Conservation (phyloP, 2,888 invertebrate species). For the Chaitophorus viminalis region DNA sequence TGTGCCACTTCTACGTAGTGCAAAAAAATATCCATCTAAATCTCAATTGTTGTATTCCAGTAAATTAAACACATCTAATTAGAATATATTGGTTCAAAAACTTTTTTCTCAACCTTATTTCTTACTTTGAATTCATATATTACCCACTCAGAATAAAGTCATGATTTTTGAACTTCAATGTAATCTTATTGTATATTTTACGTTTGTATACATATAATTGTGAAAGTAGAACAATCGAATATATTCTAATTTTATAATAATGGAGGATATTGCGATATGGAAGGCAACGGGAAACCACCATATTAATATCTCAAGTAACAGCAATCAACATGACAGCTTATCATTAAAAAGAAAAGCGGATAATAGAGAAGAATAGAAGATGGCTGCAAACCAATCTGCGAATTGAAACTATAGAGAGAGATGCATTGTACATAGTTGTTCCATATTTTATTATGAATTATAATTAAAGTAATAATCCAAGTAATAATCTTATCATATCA, state of each 20-base stretch:
- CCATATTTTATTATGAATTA: not conserved
- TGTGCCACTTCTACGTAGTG: too few relatives aligned
- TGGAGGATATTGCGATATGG: too few relatives aligned
- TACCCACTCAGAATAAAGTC: not conserved
- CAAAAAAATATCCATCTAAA: not conserved
- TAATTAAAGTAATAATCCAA: not conserved
- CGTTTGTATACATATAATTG: not conserved
- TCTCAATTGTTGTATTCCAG: not conserved
- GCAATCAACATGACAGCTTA: too few relatives aligned
- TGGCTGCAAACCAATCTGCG: too few relatives aligned
- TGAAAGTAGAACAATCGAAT: slow-evolving; percentile 44
- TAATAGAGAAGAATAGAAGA: too few relatives aligned
- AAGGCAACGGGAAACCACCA: too few relatives aligned
- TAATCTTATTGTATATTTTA: not conserved
- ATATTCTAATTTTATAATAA: slow-evolving; percentile 24
- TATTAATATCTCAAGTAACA: too few relatives aligned
- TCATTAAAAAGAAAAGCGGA: too few relatives aligned
- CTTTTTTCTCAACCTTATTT: not conserved
- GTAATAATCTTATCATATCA: not conserved
- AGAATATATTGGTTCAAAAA: not conserved
- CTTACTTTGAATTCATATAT: not conserved
- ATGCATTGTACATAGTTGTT: not conserved
- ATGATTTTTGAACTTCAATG: not conserved
- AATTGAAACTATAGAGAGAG: too few relatives aligned
- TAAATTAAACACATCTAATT: not conserved